phyloP scores from a whole-genome alignment of 2,888 invertebrate species.

The Uropetala carovei region DNA sequence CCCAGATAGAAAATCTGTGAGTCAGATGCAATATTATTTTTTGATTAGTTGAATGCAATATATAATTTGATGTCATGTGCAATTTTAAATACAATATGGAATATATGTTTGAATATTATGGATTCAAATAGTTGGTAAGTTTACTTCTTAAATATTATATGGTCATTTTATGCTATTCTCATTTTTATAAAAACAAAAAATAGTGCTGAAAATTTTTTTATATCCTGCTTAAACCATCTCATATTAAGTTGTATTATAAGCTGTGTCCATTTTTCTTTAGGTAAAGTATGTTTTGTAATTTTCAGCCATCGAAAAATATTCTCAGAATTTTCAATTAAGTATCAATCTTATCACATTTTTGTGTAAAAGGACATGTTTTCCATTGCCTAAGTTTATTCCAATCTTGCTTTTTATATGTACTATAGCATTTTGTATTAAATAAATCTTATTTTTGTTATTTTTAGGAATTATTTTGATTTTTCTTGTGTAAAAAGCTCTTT shows the following conservation, averaged over 20 bases:
- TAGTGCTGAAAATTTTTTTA: not conserved
- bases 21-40: conserved; percentile 66
- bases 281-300: too few relatives aligned
- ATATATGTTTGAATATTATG: not conserved
- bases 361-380: too few relatives aligned
- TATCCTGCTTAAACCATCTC: not conserved
- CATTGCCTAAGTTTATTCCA: too few relatives aligned
- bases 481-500: too few relatives aligned
- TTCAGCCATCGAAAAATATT: too few relatives aligned
- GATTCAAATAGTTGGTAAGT: not conserved
- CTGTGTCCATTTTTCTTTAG: not conserved
- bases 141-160: not conserved
- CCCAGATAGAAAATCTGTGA: conserved; percentile 78
- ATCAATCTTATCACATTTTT: too few relatives aligned
- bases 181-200: not conserved
- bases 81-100: not conserved
- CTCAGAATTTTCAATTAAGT: too few relatives aligned
- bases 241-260: not conserved
- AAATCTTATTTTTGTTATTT: too few relatives aligned
- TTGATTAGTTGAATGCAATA: not conserved
- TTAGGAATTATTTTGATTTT: too few relatives aligned
- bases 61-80: not conserved
- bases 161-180: not conserved
- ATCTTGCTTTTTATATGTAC: too few relatives aligned
- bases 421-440: too few relatives aligned